A percentile compares a stretch with the other conserved stretches of the same genome.
Conservation (phyloP, 1,140 invertebrate species). For the Heliothis subflexa region DNA sequence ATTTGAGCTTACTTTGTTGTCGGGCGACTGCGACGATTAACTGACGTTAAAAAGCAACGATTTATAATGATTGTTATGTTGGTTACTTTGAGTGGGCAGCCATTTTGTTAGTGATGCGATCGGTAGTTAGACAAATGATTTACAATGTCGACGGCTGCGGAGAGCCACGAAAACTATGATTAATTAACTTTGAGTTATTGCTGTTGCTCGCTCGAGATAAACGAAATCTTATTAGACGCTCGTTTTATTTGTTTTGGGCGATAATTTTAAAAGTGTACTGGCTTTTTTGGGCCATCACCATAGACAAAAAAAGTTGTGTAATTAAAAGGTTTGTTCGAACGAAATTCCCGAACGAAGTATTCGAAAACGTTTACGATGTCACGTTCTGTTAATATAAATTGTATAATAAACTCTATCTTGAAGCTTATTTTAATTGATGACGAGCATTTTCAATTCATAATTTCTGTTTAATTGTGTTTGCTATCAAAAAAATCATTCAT, state of each 20-base stretch:
- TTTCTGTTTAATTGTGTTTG: slow-evolving; percentile 39
- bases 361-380: slow-evolving; percentile 29
- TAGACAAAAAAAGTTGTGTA: slow-evolving; percentile 4
- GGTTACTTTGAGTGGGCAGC: slow-evolving; percentile 61
- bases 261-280: slow-evolving; percentile 28
- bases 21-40: slow-evolving; percentile 72
- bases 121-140: slow-evolving; percentile 77
- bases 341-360: slow-evolving; percentile 9
- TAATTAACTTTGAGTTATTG: slow-evolving; percentile 62
- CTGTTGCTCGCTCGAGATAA: slow-evolving; percentile 21
- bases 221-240: slow-evolving; percentile 29
- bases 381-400: slow-evolving; percentile 37
- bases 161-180: slow-evolving; percentile 68
- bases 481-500: slow-evolving; percentile 48
- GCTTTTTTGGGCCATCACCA: neutral
- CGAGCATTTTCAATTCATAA: slow-evolving; percentile 50
- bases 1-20: slow-evolving; percentile 82
- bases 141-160: slow-evolving; percentile 66
- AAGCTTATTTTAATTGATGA: slow-evolving; percentile 55
- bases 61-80: slow-evolving; percentile 73
- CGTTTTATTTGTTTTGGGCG: slow-evolving; percentile 29
- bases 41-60: slow-evolving; percentile 73
- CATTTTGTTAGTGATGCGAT: slow-evolving; percentile 73
- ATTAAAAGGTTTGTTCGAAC: slow-evolving; percentile 19
- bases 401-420: slow-evolving; percentile 36